These are phyloP conservation scores for Drosophila fuyamai DNA, from an alignment of 1,140 invertebrate species.

Conservation along the genomic window DNA sequence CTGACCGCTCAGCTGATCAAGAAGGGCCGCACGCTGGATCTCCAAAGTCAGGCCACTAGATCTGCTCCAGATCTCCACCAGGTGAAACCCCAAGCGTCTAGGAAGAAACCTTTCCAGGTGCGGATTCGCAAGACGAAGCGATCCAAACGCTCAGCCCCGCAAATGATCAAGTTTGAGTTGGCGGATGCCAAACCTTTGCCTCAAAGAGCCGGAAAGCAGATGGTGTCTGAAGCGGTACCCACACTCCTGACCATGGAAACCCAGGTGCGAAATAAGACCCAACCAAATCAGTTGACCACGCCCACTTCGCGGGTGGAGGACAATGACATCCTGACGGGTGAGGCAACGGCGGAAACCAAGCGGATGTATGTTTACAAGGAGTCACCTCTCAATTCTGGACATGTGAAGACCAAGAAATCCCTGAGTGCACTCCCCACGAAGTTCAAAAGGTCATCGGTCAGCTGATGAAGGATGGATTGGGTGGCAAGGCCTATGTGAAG, in stretches of 20 bases:
- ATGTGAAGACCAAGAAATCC: conserved; percentile 66
- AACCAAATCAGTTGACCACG: background rate
- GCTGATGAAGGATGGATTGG: conserved; percentile 62
- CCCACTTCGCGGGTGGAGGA: conserved; percentile 33
- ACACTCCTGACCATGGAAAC: conserved; percentile 59
- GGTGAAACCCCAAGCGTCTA: background rate
- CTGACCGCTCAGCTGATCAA: conserved; percentile 62
- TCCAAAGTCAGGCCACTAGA: conserved; percentile 31
- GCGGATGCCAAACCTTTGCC: conserved; percentile 64
- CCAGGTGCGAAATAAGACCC: conserved; percentile 7
- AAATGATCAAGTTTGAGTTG: conserved; percentile 79
- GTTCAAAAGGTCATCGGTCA: conserved; percentile 78
- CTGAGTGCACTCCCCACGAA: conserved; percentile 63
- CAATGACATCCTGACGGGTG: conserved; percentile 47
- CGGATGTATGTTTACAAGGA: conserved; percentile 71
- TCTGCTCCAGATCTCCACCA: background rate
- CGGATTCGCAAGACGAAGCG: conserved; percentile 55
- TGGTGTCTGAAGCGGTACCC: conserved; percentile 9
- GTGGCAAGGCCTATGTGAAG: conserved; percentile 74
- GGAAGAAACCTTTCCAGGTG: conserved; percentile 17
- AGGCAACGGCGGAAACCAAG: conserved; percentile 58
- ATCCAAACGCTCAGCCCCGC: conserved; percentile 56
- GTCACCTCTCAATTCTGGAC: conserved; percentile 29
- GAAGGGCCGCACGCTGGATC: conserved; percentile 61
- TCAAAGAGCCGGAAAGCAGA: conserved; percentile 46